Evolutionary conservation across 2,797 vertebrate species (phyloP).

Genomic region (Onychomys arenicola): DNA sequence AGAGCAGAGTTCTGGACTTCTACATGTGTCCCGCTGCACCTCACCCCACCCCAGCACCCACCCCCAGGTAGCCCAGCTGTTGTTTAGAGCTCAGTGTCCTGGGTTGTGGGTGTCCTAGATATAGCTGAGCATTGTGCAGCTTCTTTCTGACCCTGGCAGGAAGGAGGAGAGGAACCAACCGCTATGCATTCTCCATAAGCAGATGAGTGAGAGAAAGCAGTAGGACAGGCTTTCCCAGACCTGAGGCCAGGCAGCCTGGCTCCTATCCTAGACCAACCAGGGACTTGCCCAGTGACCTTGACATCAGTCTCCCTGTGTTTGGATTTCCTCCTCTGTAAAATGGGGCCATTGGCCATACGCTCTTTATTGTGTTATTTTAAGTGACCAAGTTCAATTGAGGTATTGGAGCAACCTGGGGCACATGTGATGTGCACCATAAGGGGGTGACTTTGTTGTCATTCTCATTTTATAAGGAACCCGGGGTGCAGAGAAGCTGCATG

Average conservation of each 20-base stretch:
- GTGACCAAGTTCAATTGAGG: background rate
- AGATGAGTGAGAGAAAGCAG: background rate
- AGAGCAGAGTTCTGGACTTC: too few species aligned
- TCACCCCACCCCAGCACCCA: background rate
- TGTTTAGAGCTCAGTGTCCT: too few species aligned
- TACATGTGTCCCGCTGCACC: background rate
- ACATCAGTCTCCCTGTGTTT: background rate
- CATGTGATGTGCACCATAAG: background rate
- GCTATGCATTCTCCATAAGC: background rate
- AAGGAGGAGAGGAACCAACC: background rate
- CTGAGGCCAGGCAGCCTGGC: background rate
- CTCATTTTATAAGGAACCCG: background rate
- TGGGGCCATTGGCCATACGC: background rate
- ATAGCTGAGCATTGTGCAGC: background rate
- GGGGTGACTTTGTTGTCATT: background rate
- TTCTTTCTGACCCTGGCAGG: background rate
- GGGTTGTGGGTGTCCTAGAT: background rate
- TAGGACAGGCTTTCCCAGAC: background rate
- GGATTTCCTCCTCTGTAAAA: background rate
- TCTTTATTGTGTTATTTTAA: background rate
- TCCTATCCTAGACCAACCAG: background rate
- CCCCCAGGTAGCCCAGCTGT: accelerated
- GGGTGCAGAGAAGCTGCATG: background rate
- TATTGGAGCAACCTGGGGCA: background rate
- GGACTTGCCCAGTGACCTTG: background rate